Conservation (phyloP, 2,797 vertebrate genomes). For the Vireo griseus region DNA sequence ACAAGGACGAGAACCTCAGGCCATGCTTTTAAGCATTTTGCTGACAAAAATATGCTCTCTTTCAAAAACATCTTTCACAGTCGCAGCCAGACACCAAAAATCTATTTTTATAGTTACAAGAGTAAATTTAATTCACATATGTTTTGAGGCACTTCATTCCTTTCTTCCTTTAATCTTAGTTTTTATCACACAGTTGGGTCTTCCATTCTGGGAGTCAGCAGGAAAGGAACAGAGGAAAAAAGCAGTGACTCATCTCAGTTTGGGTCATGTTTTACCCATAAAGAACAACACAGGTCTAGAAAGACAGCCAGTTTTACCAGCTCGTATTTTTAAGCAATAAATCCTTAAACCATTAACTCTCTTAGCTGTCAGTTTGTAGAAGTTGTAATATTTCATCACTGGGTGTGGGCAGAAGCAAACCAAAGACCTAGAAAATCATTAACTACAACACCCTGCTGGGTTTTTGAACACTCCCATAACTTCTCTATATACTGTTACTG, state of each 20-base stretch:
- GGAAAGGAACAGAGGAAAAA: not conserved
- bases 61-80: not conserved
- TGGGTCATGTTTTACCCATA: not conserved
- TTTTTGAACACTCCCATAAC: not conserved
- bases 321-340: not conserved
- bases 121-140: not conserved
- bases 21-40: not conserved
- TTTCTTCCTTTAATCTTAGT: not conserved
- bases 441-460: not conserved
- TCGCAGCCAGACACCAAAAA: not conserved
- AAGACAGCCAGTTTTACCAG: not conserved
- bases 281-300: not conserved
- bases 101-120: not conserved
- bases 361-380: not conserved
- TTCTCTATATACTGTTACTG: not conserved
- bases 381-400: not conserved
- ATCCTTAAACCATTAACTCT: not conserved
- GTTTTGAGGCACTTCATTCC: not conserved
- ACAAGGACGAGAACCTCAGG: not conserved
- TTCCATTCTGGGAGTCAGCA: not conserved
- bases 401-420: not conserved
- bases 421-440: slow-evolving; percentile 4
- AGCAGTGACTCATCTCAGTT: not conserved
- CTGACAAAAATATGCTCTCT: not conserved
- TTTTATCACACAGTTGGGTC: not conserved